A percentile compares a stretch with the other conserved stretches of the same genome.
Evolutionary conservation across 2,888 invertebrate genomes (phyloP).

Genomic region (Seladonia tumulorum): DNA sequence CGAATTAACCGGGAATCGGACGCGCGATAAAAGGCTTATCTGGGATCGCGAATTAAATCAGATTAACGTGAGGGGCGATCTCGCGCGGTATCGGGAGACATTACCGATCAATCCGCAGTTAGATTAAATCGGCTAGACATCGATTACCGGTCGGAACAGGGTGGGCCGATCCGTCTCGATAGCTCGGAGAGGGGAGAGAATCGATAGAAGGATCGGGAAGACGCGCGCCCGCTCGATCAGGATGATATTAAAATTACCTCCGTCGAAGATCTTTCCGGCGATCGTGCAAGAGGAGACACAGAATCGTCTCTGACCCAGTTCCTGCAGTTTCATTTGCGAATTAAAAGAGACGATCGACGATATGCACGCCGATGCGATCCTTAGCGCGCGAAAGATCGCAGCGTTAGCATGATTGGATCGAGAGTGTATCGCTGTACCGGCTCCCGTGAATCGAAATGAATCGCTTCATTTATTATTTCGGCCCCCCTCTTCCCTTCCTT

Average conservation of each 20-base stretch:
- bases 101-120: slow-evolving; percentile 56
- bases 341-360: slow-evolving; percentile 11
- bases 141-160: slow-evolving; percentile 32
- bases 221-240: slow-evolving; percentile 4
- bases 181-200: slow-evolving; percentile 25
- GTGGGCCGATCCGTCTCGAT: slow-evolving; percentile 35
- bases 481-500: neutral
- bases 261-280: neutral
- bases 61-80: slow-evolving; percentile 34
- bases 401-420: slow-evolving; percentile 9
- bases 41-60: slow-evolving; percentile 46
- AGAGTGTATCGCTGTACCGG: neutral
- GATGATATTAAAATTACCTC: slow-evolving; percentile 45
- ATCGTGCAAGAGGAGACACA: neutral
- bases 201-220: neutral
- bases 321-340: slow-evolving; percentile 1
- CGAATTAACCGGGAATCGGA: slow-evolving; percentile 36
- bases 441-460: neutral
- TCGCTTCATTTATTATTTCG: slow-evolving; percentile 8
- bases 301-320: slow-evolving; percentile 2
- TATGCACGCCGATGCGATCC: neutral
- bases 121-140: slow-evolving; percentile 57
- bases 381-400: neutral
- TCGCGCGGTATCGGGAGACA: slow-evolving; percentile 19
- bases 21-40: slow-evolving; percentile 58